Percentiles rank a stretch among this genome's conserved stretches.
Evolutionary conservation across 2,888 invertebrate genomes (phyloP).

Genomic region (Hirtodrosophila confusa): DNA sequence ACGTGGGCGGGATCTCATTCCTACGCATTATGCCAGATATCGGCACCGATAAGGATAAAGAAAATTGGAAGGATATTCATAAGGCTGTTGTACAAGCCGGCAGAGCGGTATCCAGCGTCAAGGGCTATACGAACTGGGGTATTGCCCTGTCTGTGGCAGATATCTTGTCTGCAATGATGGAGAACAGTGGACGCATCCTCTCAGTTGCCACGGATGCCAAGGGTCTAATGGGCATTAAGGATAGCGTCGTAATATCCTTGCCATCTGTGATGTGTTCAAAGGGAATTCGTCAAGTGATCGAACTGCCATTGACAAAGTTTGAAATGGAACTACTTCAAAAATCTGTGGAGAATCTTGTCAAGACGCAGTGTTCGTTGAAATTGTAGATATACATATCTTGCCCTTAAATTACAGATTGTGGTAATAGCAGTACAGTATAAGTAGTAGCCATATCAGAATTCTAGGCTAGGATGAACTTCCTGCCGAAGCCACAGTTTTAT

Average conservation of each 20-base stretch:
- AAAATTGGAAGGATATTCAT: constrained; percentile 90
- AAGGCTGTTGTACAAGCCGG: constrained; percentile 88
- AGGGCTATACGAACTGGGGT: constrained; percentile 94
- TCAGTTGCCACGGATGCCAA: constrained; percentile 88
- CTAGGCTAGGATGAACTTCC: no score
- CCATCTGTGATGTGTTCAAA: constrained; percentile 89
- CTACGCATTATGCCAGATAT: constrained; percentile 89
- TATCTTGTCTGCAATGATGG: constrained; percentile 87
- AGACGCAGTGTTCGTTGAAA: constrained; percentile 27
- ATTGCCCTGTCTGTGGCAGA: constrained; percentile 90
- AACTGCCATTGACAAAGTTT: constrained; percentile 87
- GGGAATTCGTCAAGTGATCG: constrained; percentile 88
- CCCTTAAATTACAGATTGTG: no score
- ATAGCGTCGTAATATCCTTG: constrained; percentile 92
- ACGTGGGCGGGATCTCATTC: constrained; percentile 92
- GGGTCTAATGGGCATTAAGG: constrained; percentile 88
- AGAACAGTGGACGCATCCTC: constrained; percentile 88
- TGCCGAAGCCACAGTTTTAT: no score
- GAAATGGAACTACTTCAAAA: constrained; percentile 86
- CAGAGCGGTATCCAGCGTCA: constrained; percentile 88
- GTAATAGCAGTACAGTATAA: no score
- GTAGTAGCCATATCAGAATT: no score
- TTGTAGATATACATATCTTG: not conserved
- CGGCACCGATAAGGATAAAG: constrained; percentile 88
- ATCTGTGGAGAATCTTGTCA: constrained; percentile 86